Percentiles rank a stretch among this genome's conserved stretches.
Conservation (phyloP, 2,797 vertebrate species). For the Spatula clypeata region DNA sequence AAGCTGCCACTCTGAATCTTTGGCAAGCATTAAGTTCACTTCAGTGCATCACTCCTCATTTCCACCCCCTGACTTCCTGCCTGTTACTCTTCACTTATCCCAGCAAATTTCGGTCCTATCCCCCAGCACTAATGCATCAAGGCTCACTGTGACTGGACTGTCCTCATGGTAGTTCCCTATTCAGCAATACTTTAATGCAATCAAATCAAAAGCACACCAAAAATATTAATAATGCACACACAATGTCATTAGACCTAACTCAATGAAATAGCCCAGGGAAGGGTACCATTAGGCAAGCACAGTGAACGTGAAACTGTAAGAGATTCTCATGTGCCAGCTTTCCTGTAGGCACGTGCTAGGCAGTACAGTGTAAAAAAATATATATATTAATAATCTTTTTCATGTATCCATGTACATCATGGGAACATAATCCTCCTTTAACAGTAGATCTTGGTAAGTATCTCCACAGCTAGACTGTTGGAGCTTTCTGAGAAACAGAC, state of each 20-base stretch:
- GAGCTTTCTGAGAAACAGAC: not conserved
- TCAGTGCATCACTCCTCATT: not conserved
- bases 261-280: accelerated
- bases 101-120: constrained; percentile 31
- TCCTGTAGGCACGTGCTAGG: not conserved
- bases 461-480: not conserved
- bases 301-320: accelerated
- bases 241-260: not conserved
- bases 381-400: not conserved
- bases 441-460: not conserved
- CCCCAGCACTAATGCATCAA: not conserved
- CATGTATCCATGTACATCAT: accelerated
- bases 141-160: constrained; percentile 10
- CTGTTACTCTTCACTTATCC: constrained; percentile 52
- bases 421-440: not conserved
- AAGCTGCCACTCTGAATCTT: constrained; percentile 12
- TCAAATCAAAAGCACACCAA: not conserved
- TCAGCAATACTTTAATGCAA: constrained; percentile 14
- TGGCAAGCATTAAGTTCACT: constrained; percentile 33
- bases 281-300: not conserved
- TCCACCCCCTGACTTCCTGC: constrained; percentile 36
- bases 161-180: not conserved
- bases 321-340: not conserved
- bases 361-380: not conserved
- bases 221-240: not conserved